Evolutionary conservation across 1,140 invertebrate species (phyloP).

Genomic region (Pseudobourletiella spinata): DNA sequence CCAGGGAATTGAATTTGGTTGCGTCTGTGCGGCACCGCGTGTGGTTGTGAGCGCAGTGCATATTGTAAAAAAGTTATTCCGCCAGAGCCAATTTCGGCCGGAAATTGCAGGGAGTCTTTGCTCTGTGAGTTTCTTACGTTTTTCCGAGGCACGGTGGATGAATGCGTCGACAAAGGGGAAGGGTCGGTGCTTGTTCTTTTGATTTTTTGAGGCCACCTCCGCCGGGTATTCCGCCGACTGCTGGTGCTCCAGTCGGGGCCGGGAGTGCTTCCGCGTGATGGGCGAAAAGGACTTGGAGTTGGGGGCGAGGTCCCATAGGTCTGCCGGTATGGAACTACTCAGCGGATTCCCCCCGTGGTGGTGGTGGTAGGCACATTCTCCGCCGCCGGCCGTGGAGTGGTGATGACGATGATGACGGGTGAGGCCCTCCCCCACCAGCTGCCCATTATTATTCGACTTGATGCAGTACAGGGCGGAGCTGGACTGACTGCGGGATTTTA

Average conservation of each 20-base stretch:
- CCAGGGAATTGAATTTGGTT: too few relatives aligned
- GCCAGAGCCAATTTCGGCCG: too few relatives aligned
- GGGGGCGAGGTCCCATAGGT: conserved; percentile 31
- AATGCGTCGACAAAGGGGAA: conserved; percentile 16
- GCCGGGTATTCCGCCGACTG: neutral
- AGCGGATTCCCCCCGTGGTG: conserved; percentile 18
- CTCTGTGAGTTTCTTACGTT: too few relatives aligned
- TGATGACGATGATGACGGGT: neutral
- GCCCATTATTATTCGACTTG: neutral
- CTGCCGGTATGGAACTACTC: conserved; percentile 28
- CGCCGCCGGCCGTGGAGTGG: neutral
- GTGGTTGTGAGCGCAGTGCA: too few relatives aligned
- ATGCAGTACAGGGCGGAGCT: conserved; percentile 32
- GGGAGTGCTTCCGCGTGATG: conserved; percentile 12
- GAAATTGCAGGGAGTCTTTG: too few relatives aligned
- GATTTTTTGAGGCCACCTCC: neutral
- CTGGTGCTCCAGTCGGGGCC: conserved; percentile 7
- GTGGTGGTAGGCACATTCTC: neutral
- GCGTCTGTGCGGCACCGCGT: too few relatives aligned
- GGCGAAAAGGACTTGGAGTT: conserved; percentile 25
- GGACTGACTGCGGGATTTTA: conserved; percentile 34
- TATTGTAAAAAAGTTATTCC: too few relatives aligned
- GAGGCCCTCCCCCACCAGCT: neutral
- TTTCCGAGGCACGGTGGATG: conserved; percentile 4
- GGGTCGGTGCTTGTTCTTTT: conserved; percentile 11